Conservation (phyloP, 2,797 vertebrate species). For the Rhynchonycteris naso region DNA sequence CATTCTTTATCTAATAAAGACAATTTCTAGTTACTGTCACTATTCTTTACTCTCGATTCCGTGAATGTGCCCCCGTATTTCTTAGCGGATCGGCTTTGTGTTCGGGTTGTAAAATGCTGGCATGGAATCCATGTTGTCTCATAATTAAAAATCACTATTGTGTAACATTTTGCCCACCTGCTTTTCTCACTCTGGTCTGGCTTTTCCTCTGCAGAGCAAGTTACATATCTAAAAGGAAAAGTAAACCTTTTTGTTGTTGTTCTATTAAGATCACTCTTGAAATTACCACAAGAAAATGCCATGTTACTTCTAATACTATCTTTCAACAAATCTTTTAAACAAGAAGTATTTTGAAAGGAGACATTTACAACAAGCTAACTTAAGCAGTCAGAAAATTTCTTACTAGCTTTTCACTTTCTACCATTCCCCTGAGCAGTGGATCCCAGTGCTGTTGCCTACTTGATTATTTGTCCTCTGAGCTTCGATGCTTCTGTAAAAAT, state of each 20-base stretch:
- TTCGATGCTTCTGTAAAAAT: background rate
- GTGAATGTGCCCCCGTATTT: background rate
- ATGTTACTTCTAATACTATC: background rate
- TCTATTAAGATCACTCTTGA: slow-evolving; percentile 5
- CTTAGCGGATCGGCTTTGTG: background rate
- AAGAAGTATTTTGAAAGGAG: background rate
- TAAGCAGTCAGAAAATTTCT: background rate
- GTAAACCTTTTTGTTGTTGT: background rate
- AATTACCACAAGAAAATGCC: background rate
- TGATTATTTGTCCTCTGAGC: background rate
- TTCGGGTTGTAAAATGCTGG: background rate
- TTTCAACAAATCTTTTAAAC: slow-evolving; percentile 24
- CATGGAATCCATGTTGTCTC: background rate
- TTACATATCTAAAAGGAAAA: slow-evolving; percentile 26
- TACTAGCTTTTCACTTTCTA: background rate
- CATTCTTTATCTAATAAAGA: background rate
- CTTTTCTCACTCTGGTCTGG: background rate
- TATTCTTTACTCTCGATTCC: background rate
- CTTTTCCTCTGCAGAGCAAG: background rate
- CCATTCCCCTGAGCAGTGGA: background rate
- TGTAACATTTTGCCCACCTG: background rate
- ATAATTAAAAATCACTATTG: slow-evolving; percentile 34
- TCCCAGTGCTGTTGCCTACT: background rate
- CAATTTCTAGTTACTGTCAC: background rate
- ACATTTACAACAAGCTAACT: slow-evolving; percentile 24